A percentile compares a stretch with the other conserved stretches of the same genome.
Evolutionary conservation across 2,113 vertebrate genomes (phyloP).

Genomic region (Mus musculus): GRCm39 chr6:78226501-78227000

Average conservation of each 20-base stretch:
- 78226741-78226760: background rate
- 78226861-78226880: background rate
- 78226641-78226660: conserved; percentile 54
- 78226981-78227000: no score
- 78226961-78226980: no score
- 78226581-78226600: background rate
- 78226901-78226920: no score
- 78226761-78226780: conserved; percentile 59
- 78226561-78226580: background rate
- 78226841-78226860: conserved; percentile 26
- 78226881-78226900: background rate
- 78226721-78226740: conserved; percentile 35
- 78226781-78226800: conserved; percentile 58
- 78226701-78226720: conserved; percentile 57
- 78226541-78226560: background rate
- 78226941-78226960: no score
- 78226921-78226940: no score
- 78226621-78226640: background rate
- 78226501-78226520: conserved; percentile 23
- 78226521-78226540: background rate
- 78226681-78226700: conserved; percentile 67
- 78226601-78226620: no score
- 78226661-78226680: conserved; percentile 37
- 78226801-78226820: background rate
- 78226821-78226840: background rate